A percentile compares a stretch with the other conserved stretches of the same genome.
Conservation (phyloP, 2,797 vertebrate genomes). For the Anniella stebbinsi region DNA sequence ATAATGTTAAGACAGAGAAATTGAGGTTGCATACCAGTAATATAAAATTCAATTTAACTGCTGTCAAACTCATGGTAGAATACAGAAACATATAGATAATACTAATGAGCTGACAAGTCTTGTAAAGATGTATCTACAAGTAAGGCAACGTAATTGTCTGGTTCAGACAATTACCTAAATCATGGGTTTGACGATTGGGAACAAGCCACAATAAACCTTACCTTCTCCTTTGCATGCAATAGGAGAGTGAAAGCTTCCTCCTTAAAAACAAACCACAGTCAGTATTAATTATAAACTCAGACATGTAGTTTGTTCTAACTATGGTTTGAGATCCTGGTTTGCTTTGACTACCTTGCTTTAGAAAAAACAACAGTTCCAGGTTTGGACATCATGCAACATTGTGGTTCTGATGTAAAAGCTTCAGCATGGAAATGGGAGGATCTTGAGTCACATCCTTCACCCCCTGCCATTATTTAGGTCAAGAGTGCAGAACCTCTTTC, state of each 20-base stretch:
- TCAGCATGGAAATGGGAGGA: too few relatives aligned
- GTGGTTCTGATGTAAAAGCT: neutral
- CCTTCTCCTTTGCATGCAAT: neutral
- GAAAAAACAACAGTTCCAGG: neutral
- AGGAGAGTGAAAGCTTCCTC: neutral
- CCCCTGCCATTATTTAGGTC: neutral
- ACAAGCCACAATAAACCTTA: neutral
- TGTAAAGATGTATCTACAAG: conserved; percentile 1
- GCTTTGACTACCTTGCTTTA: neutral
- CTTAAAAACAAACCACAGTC: neutral
- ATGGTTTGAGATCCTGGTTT: neutral
- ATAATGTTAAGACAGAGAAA: neutral
- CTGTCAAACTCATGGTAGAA: conserved; percentile 23
- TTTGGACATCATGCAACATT: neutral
- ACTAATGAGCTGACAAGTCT: conserved; percentile 50
- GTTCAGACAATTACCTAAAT: neutral
- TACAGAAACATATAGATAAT: conserved; percentile 27
- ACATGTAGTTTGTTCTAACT: neutral
- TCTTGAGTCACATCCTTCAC: too few relatives aligned
- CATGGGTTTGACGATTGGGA: neutral
- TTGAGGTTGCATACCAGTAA: neutral
- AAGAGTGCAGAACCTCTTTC: neutral
- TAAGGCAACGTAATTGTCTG: conserved; percentile 4
- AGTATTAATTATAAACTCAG: neutral
- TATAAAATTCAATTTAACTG: conserved; percentile 4